Conservation (phyloP, 2,797 vertebrate species). For the Chanos chanos region DNA sequence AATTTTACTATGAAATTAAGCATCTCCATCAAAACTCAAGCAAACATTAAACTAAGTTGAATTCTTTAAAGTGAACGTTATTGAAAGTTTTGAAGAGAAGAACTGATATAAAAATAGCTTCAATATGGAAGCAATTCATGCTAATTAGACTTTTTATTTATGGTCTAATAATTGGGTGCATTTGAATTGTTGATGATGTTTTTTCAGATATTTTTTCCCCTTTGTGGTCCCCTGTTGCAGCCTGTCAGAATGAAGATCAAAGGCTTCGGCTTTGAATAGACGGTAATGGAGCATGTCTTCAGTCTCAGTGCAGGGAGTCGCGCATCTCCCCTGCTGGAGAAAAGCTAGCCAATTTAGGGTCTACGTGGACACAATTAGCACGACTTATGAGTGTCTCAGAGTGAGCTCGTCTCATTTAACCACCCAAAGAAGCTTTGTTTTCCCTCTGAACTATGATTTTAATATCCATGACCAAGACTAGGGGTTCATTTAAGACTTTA, state of each 20-base stretch:
- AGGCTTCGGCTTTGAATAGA: slow-evolving; percentile 66
- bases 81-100: slow-evolving; percentile 38
- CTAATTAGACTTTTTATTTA: slow-evolving; percentile 81
- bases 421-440: slow-evolving; percentile 42
- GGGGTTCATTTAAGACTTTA: slow-evolving; percentile 29
- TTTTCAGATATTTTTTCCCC: slow-evolving; percentile 52
- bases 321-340: slow-evolving; percentile 51
- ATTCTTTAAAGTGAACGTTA: slow-evolving; percentile 34
- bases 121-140: slow-evolving; percentile 79
- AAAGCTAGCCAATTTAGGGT: slow-evolving; percentile 52
- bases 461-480: slow-evolving; percentile 54
- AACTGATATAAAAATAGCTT: slow-evolving; percentile 67
- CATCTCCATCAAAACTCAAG: slow-evolving; percentile 66
- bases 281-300: slow-evolving; percentile 68
- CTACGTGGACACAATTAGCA: slow-evolving; percentile 68
- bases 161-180: slow-evolving; percentile 70
- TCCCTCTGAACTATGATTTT: slow-evolving; percentile 47
- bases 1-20: slow-evolving; percentile 68
- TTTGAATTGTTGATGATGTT: slow-evolving; percentile 79
- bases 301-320: slow-evolving; percentile 52
- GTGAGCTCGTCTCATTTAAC: slow-evolving; percentile 57
- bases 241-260: slow-evolving; percentile 73
- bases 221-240: slow-evolving; percentile 34
- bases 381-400: slow-evolving; percentile 53
- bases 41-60: slow-evolving; percentile 39